Evolutionary conservation across 2,797 vertebrate species (phyloP), one percentile per base, ranked within the genome.

Genomic region (Corythornis leucogaster): DNA sequence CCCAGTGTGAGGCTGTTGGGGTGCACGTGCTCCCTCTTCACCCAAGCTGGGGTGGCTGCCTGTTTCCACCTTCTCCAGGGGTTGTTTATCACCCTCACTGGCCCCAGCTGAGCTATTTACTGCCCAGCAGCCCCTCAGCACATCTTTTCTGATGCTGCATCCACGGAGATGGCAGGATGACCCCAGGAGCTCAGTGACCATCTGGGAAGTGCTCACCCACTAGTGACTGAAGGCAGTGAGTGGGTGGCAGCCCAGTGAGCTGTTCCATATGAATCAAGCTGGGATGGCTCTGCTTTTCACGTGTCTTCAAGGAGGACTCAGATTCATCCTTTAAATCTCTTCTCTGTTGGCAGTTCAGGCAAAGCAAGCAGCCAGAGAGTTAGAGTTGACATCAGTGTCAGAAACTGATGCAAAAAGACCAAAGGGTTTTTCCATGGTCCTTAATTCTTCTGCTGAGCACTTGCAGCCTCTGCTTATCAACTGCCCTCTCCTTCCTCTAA

Each of bases 201-300:
- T 94, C 79, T 92, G 92, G 95, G 86, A 95, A 85, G 66, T 16
- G 15, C 93, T 95, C 94, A 94, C 93, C 87, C 90, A 33, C 33
- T 33, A 81, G 87, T 89, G 82, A 79, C 53, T 68, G 85, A 93
- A 95, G 94, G 93, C 94, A 96, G 45, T 38, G 85, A 82, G 84
- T 94, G 87, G 89, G 95, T 78, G 90, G 89, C 85, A 80, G 88
- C 58, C 64, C 59, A 48, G 75, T 78, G 95, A 95, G 86, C 89
- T 94, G 79, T 90, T 95, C 90, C 86, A 93, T 83, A 85, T 90
- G 95, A 96, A 94, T 94, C 94, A 96, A 93, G 58, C 30, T 73
- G 42, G 90, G 92, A 94, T 93, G 85, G 67, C 20, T 78, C 84
- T 94, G 75, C 71, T 90, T 94, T 89, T 94, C 35, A 22, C 14